Conservation (phyloP, 2,113 vertebrate species). For the Acanthochromis polyacanthus region DNA sequence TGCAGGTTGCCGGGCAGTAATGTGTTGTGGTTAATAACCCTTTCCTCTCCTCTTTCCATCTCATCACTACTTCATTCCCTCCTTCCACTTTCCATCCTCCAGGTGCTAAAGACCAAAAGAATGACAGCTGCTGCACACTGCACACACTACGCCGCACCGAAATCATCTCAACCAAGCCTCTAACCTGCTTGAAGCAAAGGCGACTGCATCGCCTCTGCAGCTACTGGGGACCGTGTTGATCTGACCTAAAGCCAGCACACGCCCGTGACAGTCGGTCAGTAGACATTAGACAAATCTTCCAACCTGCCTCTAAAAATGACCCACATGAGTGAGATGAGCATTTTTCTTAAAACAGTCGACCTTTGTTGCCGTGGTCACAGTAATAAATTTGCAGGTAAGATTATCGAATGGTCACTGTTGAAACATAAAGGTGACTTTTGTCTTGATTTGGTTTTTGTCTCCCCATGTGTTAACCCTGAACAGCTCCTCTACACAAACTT, state of each 20-base stretch:
- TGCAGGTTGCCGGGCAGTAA: slow-evolving; percentile 66
- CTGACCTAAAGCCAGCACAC: slow-evolving; percentile 21
- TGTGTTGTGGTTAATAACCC: slow-evolving; percentile 70
- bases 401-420: no score
- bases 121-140: neutral
- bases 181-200: slow-evolving; percentile 3
- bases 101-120: slow-evolving; percentile 49
- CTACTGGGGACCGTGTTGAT: slow-evolving; percentile 10
- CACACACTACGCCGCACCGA: neutral
- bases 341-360: neutral
- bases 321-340: neutral
- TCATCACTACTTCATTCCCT: slow-evolving; percentile 14
- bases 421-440: neutral
- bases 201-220: neutral
- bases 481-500: no score
- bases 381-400: neutral
- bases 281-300: neutral
- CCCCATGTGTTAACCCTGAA: no score
- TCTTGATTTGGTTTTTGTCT: neutral
- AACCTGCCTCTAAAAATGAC: neutral
- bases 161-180: slow-evolving; percentile 24
- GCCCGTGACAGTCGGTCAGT: neutral
- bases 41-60: slow-evolving; percentile 45
- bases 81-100: slow-evolving; percentile 40
- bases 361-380: neutral